phyloP scores from a whole-genome alignment of 2,113 vertebrate genomes.

The Notechis scutatus region DNA sequence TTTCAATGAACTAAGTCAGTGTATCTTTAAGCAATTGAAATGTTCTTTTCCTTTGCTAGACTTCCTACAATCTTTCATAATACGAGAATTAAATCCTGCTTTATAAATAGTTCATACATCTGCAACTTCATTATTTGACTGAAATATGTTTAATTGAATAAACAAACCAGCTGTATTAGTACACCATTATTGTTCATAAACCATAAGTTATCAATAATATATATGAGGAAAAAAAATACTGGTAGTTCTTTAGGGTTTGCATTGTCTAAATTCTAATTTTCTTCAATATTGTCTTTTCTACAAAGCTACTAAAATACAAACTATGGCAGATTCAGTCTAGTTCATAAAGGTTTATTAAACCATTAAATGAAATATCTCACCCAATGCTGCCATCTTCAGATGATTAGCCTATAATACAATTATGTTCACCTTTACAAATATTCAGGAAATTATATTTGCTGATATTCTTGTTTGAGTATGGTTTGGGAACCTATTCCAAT shows the following conservation, averaged over 20 bases:
- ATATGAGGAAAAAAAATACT: constrained; percentile 40
- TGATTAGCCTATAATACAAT: constrained; percentile 24
- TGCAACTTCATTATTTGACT: not conserved
- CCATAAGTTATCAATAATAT: not conserved
- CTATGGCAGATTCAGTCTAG: not conserved
- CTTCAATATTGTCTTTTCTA: constrained; percentile 40
- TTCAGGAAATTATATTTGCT: fast-evolving
- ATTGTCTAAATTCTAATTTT: constrained; percentile 42
- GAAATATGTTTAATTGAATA: not conserved
- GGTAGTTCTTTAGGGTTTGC: constrained; percentile 40
- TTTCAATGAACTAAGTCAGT: not conserved
- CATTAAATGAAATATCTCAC: constrained; percentile 54
- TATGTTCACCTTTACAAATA: not conserved
- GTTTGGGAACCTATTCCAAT: not conserved
- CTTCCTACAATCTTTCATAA: not conserved
- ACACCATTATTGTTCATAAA: not conserved
- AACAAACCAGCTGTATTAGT: not conserved
- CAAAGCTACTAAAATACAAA: constrained; percentile 45
- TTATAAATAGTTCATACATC: not conserved
- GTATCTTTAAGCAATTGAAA: not conserved
- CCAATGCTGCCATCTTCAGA: constrained; percentile 79
- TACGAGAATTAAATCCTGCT: not conserved
- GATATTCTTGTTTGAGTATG: not conserved
- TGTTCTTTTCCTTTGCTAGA: not conserved
- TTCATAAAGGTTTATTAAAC: not conserved